phyloP scores from a whole-genome alignment of 37 sponge, comb jelly and placozoan genomes.

The Bolinopsis microptera region DNA sequence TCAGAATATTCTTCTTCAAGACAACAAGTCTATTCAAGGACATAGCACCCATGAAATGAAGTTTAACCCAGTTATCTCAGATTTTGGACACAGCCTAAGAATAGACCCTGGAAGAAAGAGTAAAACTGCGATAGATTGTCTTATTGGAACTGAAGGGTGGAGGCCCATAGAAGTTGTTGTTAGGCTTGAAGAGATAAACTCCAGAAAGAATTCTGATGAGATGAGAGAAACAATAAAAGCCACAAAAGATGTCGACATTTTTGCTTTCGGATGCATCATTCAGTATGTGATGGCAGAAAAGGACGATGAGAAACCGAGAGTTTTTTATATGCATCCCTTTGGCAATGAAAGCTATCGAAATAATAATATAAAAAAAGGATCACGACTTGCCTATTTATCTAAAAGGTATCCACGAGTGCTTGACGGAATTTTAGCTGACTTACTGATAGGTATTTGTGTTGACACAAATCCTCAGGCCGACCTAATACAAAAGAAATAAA shows the following conservation, averaged over 20 bases:
- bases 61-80: neutral
- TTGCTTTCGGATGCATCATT: neutral
- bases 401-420: too few relatives aligned
- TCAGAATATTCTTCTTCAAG: neutral
- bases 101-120: neutral
- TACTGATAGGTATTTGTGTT: neutral
- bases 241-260: neutral
- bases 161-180: neutral
- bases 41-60: neutral
- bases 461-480: neutral
- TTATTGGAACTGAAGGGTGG: neutral
- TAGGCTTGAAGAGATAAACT: neutral
- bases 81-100: neutral
- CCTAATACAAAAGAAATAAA: neutral
- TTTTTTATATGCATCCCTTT: neutral
- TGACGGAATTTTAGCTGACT: neutral
- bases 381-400: neutral
- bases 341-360: neutral
- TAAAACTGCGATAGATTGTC: neutral
- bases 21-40: neutral
- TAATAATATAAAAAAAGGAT: neutral
- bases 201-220: neutral
- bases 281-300: neutral
- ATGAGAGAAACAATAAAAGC: neutral
- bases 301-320: neutral